These are phyloP conservation scores for Parauchenoglanis ngamensis DNA, from an alignment of 2,797 vertebrate species.

Conservation along the genomic window DNA sequence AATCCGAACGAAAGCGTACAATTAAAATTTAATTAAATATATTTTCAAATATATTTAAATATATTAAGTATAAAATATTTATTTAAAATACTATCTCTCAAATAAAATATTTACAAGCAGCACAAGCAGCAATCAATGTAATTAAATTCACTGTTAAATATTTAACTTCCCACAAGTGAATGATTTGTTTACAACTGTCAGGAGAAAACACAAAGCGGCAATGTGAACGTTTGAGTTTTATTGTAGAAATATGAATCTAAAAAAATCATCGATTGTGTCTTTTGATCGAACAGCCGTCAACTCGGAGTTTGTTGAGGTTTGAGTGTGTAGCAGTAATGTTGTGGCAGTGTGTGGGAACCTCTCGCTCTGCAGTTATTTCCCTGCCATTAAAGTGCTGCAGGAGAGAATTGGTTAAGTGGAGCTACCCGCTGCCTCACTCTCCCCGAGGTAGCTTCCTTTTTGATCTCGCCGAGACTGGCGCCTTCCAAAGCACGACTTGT, in stretches of 20 bases:
- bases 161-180: background rate
- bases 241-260: background rate
- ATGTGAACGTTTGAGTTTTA: no score
- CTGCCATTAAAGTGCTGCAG: slow-evolving; percentile 66
- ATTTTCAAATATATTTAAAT: background rate
- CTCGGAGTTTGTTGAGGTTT: slow-evolving; percentile 17
- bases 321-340: slow-evolving; percentile 4
- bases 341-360: slow-evolving; percentile 56
- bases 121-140: background rate
- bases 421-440: slow-evolving; percentile 77
- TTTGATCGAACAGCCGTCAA: slow-evolving; percentile 29
- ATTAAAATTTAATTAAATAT: background rate
- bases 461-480: slow-evolving; percentile 85
- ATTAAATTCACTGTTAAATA: slow-evolving; percentile 17
- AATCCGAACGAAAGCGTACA: background rate
- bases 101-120: background rate
- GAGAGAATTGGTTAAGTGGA: slow-evolving; percentile 82
- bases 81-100: background rate
- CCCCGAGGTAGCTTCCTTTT: slow-evolving; percentile 81
- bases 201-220: background rate
- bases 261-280: background rate
- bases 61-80: background rate
- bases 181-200: background rate
- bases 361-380: slow-evolving; percentile 57
- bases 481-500: slow-evolving; percentile 73